Evolutionary conservation across 1,140 invertebrate species (phyloP), one percentile per base, ranked within the genome.

Genomic region (Eriosoma lanigerum): DNA sequence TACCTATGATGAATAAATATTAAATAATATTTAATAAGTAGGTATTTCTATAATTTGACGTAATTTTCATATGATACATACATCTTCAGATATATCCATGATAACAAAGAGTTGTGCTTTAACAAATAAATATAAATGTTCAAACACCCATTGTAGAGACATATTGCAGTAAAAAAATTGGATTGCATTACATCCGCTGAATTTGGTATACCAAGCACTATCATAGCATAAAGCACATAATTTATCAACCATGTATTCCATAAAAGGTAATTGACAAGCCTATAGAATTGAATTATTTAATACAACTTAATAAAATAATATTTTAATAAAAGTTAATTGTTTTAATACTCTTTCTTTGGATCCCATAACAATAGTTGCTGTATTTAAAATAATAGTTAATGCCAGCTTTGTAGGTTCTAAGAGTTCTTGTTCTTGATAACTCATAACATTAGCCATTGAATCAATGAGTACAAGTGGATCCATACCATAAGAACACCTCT

Each of bases 211-310:
- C 97, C 97, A 99, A 0, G 97, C 96, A 17, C 96, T 88, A 82
- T 98, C 96, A 86, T 99, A 99, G 84, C 98, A 99, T 0, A 99
- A 85, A 0, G 92, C 89, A 83, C 95, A 96, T 93, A 99, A 96
- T 84, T 93, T 92, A 82, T 98, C 97, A 0, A 95, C 93, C 19
- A 99, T 85, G 86, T 98, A 98, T 84, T 98, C 96, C 90, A 98
- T 96, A 32, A 98, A 86, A 0, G 96, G 96, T 32, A 99, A 85
- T 78, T 93, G 91, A 83, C 95, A 98, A 0, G 96, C 96, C 84
- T 95, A 86, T 60, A 87, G 58, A 66, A 26, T 32, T n/a, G n/a
- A n/a, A n/a, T n/a, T n/a, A n/a, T n/a, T n/a, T n/a, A n/a, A 24
- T 5, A 60, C 8, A 26, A 12, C 15, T 58, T 54, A 52, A 58